phyloP scores from a whole-genome alignment of 2,888 invertebrate species.

The Nephrocerus scutellatus region DNA sequence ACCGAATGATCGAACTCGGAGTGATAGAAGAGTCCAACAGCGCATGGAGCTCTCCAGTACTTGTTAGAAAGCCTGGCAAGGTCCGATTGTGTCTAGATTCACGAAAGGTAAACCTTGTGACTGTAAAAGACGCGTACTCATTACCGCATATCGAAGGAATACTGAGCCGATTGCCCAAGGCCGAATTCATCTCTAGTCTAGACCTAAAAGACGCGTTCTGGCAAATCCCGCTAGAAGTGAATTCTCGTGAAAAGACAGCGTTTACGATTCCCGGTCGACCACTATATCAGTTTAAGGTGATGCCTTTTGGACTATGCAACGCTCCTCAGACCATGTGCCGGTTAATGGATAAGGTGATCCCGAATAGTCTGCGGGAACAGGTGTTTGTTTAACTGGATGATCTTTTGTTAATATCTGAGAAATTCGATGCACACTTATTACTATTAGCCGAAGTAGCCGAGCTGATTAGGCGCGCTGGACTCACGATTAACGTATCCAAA shows the following conservation, averaged over 20 bases:
- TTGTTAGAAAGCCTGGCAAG: constrained; percentile 24
- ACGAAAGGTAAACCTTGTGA: constrained; percentile 27
- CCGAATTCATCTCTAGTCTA: constrained; percentile 12
- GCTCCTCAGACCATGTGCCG: constrained; percentile 18
- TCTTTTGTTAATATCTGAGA: constrained; percentile 12
- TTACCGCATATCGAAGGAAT: constrained; percentile 16
- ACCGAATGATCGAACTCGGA: constrained; percentile 26
- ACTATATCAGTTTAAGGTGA: constrained; percentile 19
- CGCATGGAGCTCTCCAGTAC: constrained; percentile 29
- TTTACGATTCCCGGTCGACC: constrained; percentile 20
- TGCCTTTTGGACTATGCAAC: constrained; percentile 19
- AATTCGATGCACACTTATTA: constrained; percentile 5
- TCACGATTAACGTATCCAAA: constrained; percentile 16
- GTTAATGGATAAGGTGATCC: constrained; percentile 15
- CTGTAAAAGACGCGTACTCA: constrained; percentile 18
- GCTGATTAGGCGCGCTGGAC: constrained; percentile 9
- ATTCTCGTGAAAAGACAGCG: constrained; percentile 17
- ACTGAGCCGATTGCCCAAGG: constrained; percentile 11
- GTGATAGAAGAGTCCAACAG: constrained; percentile 28
- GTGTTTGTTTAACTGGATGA: constrained; percentile 20
- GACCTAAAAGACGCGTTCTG: constrained; percentile 17
- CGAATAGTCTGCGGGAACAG: constrained; percentile 10
- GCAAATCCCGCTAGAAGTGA: constrained; percentile 13
- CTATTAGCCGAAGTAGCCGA: constrained; percentile 4
- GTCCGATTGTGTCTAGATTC: constrained; percentile 30